Base-by-base conservation (phyloP, 2,888 invertebrate genomes). In the Aphodius granarius region DNA sequence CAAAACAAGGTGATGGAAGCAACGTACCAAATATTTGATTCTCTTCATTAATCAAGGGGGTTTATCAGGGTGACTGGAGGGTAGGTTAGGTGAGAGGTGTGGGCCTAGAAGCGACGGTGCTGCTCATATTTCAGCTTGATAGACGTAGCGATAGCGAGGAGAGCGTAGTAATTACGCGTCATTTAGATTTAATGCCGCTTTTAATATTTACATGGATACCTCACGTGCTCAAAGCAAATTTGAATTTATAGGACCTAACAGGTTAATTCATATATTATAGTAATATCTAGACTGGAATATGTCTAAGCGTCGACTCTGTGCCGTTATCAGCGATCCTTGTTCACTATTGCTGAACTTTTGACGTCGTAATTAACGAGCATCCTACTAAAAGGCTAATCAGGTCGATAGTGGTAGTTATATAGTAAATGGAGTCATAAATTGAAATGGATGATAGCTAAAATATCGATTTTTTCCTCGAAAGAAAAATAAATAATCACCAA, bases 131-230 rank as follows among this genome's bases (percentile, higher is more conserved):
- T 81, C 80, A 81, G 79, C 75, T 77, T 81, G 81, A 81, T 81
- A 81, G 81, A 81, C 81, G 79, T 76, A 77, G 80, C 79, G 80
- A 81, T 80, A 80, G 80, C 79, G 79, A 76, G 78, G 80, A 80
- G 79, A 43, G 43, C 43, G 43, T 43, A 43, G 81, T 81, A 82
- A 82, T 82, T 81, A 82, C 79, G 78, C 78, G 78, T 78, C 80
- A 82, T 82, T 81, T 82, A 81, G 82, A 81, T 81, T 82, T 82
- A 82, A 82, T 82, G 82, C 79, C 78, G 78, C 82, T 81, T 81
- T 82, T 82, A 82, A 82, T 82, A 82, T 82, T 82, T 81, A 82
- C 79, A 79, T 76, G 77, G 77, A 77, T 77, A 77, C 78, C 80
- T 80, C 80, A 80, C 80, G 79, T 77, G 73, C 79, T 78, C 78